phyloP scores from a whole-genome alignment of 2,113 vertebrate species.

The Barbus barbus region DNA sequence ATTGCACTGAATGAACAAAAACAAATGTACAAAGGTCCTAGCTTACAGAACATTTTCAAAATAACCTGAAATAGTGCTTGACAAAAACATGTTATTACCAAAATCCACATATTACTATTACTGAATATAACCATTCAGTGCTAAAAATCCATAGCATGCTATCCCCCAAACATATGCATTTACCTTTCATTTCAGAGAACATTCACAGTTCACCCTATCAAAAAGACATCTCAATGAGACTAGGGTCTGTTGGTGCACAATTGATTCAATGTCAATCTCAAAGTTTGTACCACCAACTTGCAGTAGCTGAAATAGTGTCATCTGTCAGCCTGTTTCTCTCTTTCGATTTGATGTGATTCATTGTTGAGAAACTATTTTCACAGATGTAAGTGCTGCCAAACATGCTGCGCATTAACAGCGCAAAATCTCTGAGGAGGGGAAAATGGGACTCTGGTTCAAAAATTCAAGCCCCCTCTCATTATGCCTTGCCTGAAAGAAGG shows the following conservation, averaged over 20 bases:
- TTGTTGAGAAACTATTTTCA: not conserved
- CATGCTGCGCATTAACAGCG: not conserved
- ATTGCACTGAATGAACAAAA: no score
- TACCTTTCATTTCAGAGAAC: no score
- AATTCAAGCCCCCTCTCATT: slow-evolving; percentile 3
- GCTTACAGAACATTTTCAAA: no score
- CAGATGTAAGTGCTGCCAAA: not conserved
- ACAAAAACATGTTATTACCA: no score
- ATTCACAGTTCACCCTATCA: no score
- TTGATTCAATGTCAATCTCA: not conserved
- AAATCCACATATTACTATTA: no score
- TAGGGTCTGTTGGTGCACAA: not conserved
- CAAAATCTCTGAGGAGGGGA: not conserved
- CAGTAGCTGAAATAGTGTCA: slow-evolving; percentile 14
- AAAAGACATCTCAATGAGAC: not conserved
- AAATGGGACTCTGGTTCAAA: not conserved
- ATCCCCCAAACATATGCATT: no score
- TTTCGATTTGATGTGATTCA: not conserved
- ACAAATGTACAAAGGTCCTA: no score
- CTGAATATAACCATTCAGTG: no score
- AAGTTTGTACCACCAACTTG: not conserved
- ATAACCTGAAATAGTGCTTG: no score
- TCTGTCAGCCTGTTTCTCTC: slow-evolving; percentile 12
- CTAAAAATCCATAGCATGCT: no score
- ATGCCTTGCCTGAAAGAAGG: not conserved